Percentiles rank a stretch among this genome's conserved stretches.
These are phyloP conservation scores for Drosophila macrospina DNA, from an alignment of 2,888 invertebrate species.

Conservation along the genomic window DNA sequence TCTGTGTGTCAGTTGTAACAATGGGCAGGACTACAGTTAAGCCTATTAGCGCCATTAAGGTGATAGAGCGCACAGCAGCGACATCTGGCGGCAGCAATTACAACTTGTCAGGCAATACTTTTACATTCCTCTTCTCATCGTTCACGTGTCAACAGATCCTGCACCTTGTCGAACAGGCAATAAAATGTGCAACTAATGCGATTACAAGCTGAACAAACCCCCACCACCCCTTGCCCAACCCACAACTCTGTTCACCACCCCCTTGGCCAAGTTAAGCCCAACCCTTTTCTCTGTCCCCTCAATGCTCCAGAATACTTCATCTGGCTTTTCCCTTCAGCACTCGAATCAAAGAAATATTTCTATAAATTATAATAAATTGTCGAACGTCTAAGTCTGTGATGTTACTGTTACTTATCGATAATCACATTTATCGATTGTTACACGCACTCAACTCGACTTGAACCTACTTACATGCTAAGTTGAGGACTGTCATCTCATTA, in stretches of 20 bases:
- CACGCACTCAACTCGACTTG: constrained; percentile 45
- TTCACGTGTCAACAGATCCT: constrained; percentile 42
- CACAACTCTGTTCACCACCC: neutral
- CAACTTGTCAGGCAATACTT: constrained; percentile 53
- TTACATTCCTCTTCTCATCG: constrained; percentile 16
- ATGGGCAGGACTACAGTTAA: constrained; percentile 30
- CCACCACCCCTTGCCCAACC: neutral
- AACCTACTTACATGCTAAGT: constrained; percentile 8
- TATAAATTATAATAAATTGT: constrained; percentile 71
- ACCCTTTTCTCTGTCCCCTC: neutral
- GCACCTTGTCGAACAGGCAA: constrained; percentile 42
- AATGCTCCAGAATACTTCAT: neutral
- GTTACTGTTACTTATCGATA: constrained; percentile 14
- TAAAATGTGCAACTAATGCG: constrained; percentile 78
- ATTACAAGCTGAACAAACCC: constrained; percentile 55
- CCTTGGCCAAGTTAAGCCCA: neutral
- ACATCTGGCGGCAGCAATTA: constrained; percentile 49
- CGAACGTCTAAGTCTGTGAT: constrained; percentile 5
- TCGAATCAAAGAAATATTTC: constrained; percentile 62
- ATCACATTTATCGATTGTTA: constrained; percentile 18
- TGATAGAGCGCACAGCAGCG: constrained; percentile 23
- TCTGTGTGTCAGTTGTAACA: constrained; percentile 2
- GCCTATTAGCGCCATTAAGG: constrained; percentile 55
- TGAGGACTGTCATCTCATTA: constrained; percentile 70
- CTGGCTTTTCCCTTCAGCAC: constrained; percentile 10